Base-by-base conservation (phyloP, 1,140 invertebrate species). In the Calosoma granatense region DNA sequence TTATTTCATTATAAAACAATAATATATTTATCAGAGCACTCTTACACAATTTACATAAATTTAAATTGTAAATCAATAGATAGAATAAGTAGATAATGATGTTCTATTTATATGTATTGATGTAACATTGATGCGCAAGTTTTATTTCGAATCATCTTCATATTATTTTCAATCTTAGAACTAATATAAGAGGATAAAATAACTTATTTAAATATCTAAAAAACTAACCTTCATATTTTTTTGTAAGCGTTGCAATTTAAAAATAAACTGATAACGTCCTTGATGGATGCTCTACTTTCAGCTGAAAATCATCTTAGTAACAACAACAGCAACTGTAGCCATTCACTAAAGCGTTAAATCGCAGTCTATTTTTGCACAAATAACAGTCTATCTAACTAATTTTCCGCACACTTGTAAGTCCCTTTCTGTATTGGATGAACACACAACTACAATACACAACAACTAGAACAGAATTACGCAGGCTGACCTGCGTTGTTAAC, bases 201-300 rank as follows among this genome's bases (percentile, higher is more conserved):
- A 47, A 47, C 17, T n/a, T n/a, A n/a, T n/a, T n/a, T n/a, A n/a
- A n/a, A n/a, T n/a, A n/a, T n/a, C n/a, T n/a, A n/a, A n/a, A n/a
- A n/a, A 47, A 47, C 41, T 47, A 47, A 47, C 41, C 41, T 47
- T 47, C 41, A 47, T 47, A 9, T 47, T 47, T 47, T 17, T 4
- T 12, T 4, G 41, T 47, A 6, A 30, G 14, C 26, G 4, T 30
- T 14, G 26, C 14, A 30, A 14, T 4, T 6, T 30, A 30, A 6
- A 30, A 30, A 30, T 47, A 6, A 36, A 9, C 26, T 9, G n/a
- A 6, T 36, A 36, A 9, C 15, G 41, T 47, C 41, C 41, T 47
- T 47, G 41, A 47, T 4, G 17, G 41, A 47, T 47, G 41, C 6
- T 47, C 41, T 47, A 47, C 41, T 47, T 47, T 47, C 41, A 47